Evolutionary conservation across 2,113 vertebrate species (phyloP), one percentile per base, ranked within the genome.

Genomic region (Alouatta palliata): DNA sequence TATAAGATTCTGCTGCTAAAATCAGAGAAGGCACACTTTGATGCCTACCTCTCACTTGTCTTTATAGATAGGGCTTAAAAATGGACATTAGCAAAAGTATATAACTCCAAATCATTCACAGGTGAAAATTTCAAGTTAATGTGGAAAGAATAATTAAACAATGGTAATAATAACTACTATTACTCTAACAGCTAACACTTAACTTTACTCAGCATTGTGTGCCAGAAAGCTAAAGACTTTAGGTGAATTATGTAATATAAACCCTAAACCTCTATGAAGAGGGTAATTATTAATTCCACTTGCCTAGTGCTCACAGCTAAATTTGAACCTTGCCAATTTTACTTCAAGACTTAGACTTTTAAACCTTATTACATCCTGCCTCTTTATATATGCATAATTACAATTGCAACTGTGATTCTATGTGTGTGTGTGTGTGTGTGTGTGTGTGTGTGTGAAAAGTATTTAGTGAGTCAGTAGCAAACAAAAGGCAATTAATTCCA

Each of bases 221-320:
- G 43, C 14, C 86, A 96, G 84, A 97, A 95, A 95, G 79, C 86
- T 91, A 91, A 71, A 32, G 43, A 45, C 71, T 95, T 89, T 35
- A 81, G 0, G 4, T 81, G 75, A 95, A 97, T 92, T 95, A 89
- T 52, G 12, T 45, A 95, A 79, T 20, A 16, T 70, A 75, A 95
- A 96, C 58, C 49, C 49, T 61, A 87, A 64, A 94, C 32, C 6
- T 83, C 40, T 79, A 73, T 40, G 73, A 96, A 95, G 40, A 93
- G 83, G 30, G 37, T 47, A 95, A 76, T 52, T 71, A 95, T 4
- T 84, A 66, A 68, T 54, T 61, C 75, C 21, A 81, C 45, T 80
- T 93, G 66, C 61, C 13, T 77, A 73, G 43, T 66, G 45, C 10
- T 87, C 61, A 80, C 9, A 91, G 75, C 23, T 97, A 70, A 81